Percentiles rank a stretch among this genome's conserved stretches.
Evolutionary conservation across 2,113 vertebrate genomes (phyloP).

Genomic region (Tupaia chinensis): DNA sequence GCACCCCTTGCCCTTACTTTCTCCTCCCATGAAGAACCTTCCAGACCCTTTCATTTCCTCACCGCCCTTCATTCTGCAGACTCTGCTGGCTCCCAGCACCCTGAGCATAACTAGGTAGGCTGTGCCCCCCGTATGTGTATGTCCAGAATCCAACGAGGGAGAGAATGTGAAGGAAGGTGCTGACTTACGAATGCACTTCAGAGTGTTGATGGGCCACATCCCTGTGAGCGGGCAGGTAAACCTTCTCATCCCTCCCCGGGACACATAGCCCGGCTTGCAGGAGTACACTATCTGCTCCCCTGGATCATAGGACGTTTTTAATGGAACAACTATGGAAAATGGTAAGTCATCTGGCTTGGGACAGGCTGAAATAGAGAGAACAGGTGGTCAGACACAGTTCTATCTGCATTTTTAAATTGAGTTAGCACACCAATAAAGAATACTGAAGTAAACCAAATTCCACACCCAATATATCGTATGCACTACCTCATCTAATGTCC

Average conservation of each 20-base stretch:
- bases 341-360: conserved; percentile 83
- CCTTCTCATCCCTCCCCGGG: conserved; percentile 80
- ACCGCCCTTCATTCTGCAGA: accelerated
- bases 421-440: background rate
- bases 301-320: conserved; percentile 86
- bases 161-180: accelerated
- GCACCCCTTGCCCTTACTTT: too few relatives aligned
- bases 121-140: background rate
- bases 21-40: background rate
- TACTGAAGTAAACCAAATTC: background rate
- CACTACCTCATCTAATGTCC: background rate
- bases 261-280: conserved; percentile 88
- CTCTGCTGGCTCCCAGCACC: background rate
- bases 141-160: background rate
- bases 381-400: background rate
- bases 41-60: background rate
- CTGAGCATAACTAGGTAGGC: background rate
- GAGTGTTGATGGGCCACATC: conserved; percentile 87
- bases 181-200: conserved; percentile 91
- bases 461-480: background rate
- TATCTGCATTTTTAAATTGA: background rate
- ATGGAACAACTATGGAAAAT: conserved; percentile 77
- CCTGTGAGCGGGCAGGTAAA: conserved; percentile 88
- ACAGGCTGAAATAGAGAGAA: conserved; percentile 88
- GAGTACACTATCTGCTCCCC: conserved; percentile 86